Base-by-base conservation (phyloP, 1,140 invertebrate genomes). In the Drosophila nikananu region DNA sequence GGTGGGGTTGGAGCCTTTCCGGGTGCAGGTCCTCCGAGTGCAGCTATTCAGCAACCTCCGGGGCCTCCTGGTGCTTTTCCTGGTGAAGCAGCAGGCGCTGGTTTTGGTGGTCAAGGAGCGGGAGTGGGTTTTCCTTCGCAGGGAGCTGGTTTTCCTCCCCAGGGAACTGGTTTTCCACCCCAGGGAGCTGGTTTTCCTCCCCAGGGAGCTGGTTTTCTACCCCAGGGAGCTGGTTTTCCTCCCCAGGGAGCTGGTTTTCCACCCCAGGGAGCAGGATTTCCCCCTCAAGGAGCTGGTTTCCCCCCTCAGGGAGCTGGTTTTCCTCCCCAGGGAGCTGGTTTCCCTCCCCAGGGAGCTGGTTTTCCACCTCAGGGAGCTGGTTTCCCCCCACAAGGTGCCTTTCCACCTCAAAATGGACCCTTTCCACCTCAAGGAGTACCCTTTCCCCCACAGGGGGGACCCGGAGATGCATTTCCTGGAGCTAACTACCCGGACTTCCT, bases 401-500 rank as follows among this genome's bases (percentile, higher is more conserved):
- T 61, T 7, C 54, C 62, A 0, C 46, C 27, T 0, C 66, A 44
- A 32, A 64, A 35, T 35, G 46, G 19, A 12, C 60, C 46, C 3
- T 70, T 70, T 1, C 41, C 42, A 7, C 39, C 58, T 1, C 64
- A 64, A 10, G 61, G 42, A 9, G n/a, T 10, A 5, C 37, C 23
- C 19, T 64, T 64, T 0, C 32, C 60, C 6, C 21, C 59, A 2
- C 39, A 41, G 2, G 57, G 39, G 6, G 25, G 6, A 17, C 19
- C 13, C 61, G 65, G 39, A 13, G 37, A 17, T 3, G 27, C 13
- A 9, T 70, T 67, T 39, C 48, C 48, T 10, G 48, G 32, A 23
- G 48, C 23, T 2, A 19, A 19, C 5, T 64, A 64, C 27, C 61
- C 80, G 7, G 81, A 87, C 13, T 89, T 89, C 17, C 58, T 87